Evolutionary conservation across 2,888 invertebrate genomes (phyloP), one percentile per base, ranked within the genome.

Genomic region (Sarcophaga carnaria): DNA sequence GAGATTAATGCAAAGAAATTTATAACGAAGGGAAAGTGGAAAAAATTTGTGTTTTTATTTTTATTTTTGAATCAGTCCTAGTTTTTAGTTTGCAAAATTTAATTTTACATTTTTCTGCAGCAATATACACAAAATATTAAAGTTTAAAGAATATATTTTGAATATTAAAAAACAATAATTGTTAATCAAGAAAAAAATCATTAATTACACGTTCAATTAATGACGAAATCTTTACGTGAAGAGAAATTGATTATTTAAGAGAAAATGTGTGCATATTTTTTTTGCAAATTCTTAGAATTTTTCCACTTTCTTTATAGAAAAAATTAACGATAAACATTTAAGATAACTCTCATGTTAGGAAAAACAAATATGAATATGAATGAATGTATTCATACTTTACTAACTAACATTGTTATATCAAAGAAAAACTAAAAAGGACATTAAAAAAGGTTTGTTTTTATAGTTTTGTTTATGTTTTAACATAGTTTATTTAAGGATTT

Each of bases 401-500:
- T 80, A 80, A 80, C 80, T 54, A 54, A 17, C 54, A 54, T 54
- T 12, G 14, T 54, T 54, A 85, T 67, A 76, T 80, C 69, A 80
- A 71, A 80, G 64, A 76, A 85, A 71, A 84, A 80, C 37, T 71
- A 79, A 80, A 85, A 80, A 85, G 80, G 76, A 77, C 80, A 77
- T 80, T 84, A n/a, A 84, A 54, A 54, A 54, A 62, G 45, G 45
- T 75, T 37, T 80, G 80, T 10, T 70, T 71, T 87, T 76, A 69
- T 76, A 77, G 84, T 84, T 87, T 80, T 78, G 69, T 70, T 87
- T 81, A 83, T 87, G 84, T 84, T 79, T 87, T 87, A 84, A 87
- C 87, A 87, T 81, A 81, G 87, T 87, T 87, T 87, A 87, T 87
- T 87, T 87, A 87, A 87, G 84, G 84, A 87, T 87, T 87, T 87